Evolutionary conservation across 2,888 invertebrate genomes (phyloP), one percentile per base, ranked within the genome.

Genomic region (Brenthis daphne): DNA sequence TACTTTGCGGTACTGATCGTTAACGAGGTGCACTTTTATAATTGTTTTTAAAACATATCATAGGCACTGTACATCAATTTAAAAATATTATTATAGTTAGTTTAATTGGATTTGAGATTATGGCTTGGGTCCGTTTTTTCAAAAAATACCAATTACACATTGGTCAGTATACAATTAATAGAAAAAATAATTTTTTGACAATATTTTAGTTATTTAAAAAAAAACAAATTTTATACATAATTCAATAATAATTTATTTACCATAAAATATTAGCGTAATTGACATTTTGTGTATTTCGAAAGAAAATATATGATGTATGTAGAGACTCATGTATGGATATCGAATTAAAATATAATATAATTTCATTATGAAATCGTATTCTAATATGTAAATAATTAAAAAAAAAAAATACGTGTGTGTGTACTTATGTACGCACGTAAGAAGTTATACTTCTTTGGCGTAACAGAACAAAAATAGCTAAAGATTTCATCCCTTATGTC

Each of bases 31-130:
- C 65, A 67, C 67, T 57, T 48, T 64, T 65, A 65, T 65, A 68
- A 65, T 58, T 65, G 63, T 66, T 66, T 66, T 24, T 65, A 51
- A 67, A 68, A 71, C 71, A 71, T 71, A 71, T 71, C 71, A 68
- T 63, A 66, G 64, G 68, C 64, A 68, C 68, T 68, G 68, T 68
- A 68, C 60, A 65, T 64, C 48, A 58, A 37, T 64, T 43, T 64
- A 43, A 65, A 43, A 43, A 57, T 64, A 47, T 29, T 56, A 47
- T 57, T 50, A 50, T 60, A 60, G 47, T 68, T 50, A 50, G 24
- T 55, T 68, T 55, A 64, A 60, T 48, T 65, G 13, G 60, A 50
- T 56, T 43, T 48, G 64, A 68, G 64, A 68, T 64, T 65, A 51
- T 55, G 43, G 54, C 55, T 58, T 68, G 20, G 37, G 58, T 29